Evolutionary conservation across 2,888 invertebrate genomes (phyloP).

Genomic region (Drosophila rubida): DNA sequence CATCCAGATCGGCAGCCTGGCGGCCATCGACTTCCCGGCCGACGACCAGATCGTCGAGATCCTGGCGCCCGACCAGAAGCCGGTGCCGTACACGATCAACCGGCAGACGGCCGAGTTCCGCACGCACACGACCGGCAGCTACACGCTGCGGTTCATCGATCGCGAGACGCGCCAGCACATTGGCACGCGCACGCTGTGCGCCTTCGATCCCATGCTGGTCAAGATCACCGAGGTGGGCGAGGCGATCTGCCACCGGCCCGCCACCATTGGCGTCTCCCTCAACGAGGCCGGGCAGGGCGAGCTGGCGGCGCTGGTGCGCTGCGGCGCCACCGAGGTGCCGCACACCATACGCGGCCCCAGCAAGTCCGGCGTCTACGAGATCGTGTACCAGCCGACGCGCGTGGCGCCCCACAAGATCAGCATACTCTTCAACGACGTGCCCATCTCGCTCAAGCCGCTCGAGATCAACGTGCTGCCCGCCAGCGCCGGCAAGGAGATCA

Average conservation of each 20-base stretch:
- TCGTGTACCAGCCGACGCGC: slow-evolving; percentile 94
- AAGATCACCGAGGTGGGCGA: slow-evolving; percentile 91
- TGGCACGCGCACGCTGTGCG: slow-evolving; percentile 89
- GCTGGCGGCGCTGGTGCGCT: slow-evolving; percentile 91
- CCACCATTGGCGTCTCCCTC: slow-evolving; percentile 91
- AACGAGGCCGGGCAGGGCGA: slow-evolving; percentile 94
- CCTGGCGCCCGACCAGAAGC: slow-evolving; percentile 88
- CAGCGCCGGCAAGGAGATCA: slow-evolving; percentile 89
- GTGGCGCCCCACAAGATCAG: slow-evolving; percentile 95
- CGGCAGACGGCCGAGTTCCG: slow-evolving; percentile 90
- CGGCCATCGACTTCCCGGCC: slow-evolving; percentile 88
- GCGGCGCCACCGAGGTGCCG: slow-evolving; percentile 92
- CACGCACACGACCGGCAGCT: slow-evolving; percentile 90
- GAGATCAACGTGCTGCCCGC: slow-evolving; percentile 87
- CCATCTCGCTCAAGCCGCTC: slow-evolving; percentile 86
- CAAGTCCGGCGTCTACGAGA: slow-evolving; percentile 91
- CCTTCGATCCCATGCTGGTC: slow-evolving; percentile 91
- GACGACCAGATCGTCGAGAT: slow-evolving; percentile 89
- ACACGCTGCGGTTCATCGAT: slow-evolving; percentile 89
- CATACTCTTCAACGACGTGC: slow-evolving; percentile 94
- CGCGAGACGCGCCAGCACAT: slow-evolving; percentile 87
- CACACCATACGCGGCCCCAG: slow-evolving; percentile 91
- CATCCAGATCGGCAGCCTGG: slow-evolving; percentile 88
- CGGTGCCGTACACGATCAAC: slow-evolving; percentile 87
- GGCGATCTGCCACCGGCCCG: slow-evolving; percentile 92